These are phyloP conservation scores for Daboia siamensis DNA, from an alignment of 2,113 vertebrate species.

Conservation along the genomic window DNA sequence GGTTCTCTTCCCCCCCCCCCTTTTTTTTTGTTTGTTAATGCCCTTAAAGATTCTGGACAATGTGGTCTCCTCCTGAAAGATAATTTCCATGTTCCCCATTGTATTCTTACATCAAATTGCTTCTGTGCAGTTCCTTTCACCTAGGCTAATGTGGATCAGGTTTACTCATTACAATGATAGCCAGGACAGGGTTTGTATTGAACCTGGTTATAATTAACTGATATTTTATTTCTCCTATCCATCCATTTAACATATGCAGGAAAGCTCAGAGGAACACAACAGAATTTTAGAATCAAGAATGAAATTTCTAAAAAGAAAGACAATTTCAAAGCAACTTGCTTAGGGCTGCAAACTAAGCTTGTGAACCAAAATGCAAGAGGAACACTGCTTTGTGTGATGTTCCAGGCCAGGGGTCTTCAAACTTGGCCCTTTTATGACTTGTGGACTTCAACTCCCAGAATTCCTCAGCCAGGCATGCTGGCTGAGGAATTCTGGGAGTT, in stretches of 20 bases:
- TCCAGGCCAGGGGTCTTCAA: too few relatives aligned
- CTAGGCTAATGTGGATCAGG: not conserved
- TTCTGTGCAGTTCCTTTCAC: not conserved
- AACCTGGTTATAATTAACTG: not conserved
- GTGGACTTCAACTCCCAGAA: too few relatives aligned
- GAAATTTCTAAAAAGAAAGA: not conserved
- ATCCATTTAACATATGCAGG: not conserved
- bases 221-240: not conserved
- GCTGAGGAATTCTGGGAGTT: too few relatives aligned
- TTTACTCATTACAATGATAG: not conserved
- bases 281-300: not conserved
- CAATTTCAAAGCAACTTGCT: not conserved
- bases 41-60: not conserved
- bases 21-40: not conserved
- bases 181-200: not conserved
- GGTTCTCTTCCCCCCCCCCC: not conserved
- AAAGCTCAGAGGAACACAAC: not conserved
- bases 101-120: conserved; percentile 1
- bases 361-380: not conserved
- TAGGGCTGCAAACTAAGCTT: not conserved
- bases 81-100: not conserved
- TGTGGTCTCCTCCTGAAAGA: not conserved
- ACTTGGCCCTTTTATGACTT: too few relatives aligned
- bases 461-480: too few relatives aligned
- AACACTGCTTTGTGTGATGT: not conserved